A percentile compares a stretch with the other conserved stretches of the same genome.
phyloP scores from a whole-genome alignment of 2,888 invertebrate genomes.

The Cryptophagus acutangulus region DNA sequence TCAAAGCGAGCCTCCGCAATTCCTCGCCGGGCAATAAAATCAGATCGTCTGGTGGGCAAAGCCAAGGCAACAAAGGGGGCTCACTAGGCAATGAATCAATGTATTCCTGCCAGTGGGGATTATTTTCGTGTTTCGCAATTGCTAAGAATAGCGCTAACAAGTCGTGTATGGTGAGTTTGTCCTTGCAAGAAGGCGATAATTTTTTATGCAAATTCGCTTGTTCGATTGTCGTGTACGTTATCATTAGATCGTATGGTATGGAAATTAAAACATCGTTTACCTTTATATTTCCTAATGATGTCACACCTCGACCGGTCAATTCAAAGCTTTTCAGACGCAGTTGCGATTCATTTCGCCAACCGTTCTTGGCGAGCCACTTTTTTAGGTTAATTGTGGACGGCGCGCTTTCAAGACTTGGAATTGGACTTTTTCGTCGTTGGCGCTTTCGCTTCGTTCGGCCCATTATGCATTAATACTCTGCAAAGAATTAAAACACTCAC shows the following conservation, averaged over 20 bases:
- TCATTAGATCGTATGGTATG: conserved; percentile 56
- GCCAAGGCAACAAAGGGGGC: conserved; percentile 56
- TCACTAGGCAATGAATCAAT: conserved; percentile 61
- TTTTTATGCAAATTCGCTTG: conserved; percentile 16
- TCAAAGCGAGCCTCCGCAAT: conserved; percentile 52
- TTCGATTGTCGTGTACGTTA: conserved; percentile 41
- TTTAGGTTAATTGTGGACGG: conserved; percentile 49
- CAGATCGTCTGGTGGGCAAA: conserved; percentile 46
- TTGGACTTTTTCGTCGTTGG: not conserved
- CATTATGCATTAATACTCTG: conserved; percentile 12
- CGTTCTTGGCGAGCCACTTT: conserved; percentile 52
- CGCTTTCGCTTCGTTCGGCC: conserved; percentile 17
- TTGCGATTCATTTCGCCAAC: conserved; percentile 55
- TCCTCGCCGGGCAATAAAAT: conserved; percentile 55
- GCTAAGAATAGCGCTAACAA: conserved; percentile 69
- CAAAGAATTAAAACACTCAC: too few species aligned
- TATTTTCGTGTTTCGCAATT: conserved; percentile 55
- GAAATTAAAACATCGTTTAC: conserved; percentile 58
- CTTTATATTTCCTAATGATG: conserved; percentile 54
- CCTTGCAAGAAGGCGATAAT: conserved; percentile 15
- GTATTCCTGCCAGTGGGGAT: conserved; percentile 61
- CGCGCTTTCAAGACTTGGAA: conserved; percentile 36
- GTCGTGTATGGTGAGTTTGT: conserved; percentile 60
- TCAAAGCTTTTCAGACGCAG: conserved; percentile 57
- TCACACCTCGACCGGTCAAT: conserved; percentile 70